Evolutionary conservation across 2,797 vertebrate species (phyloP), one percentile per base, ranked within the genome.

Genomic region (Coluber constrictor): DNA sequence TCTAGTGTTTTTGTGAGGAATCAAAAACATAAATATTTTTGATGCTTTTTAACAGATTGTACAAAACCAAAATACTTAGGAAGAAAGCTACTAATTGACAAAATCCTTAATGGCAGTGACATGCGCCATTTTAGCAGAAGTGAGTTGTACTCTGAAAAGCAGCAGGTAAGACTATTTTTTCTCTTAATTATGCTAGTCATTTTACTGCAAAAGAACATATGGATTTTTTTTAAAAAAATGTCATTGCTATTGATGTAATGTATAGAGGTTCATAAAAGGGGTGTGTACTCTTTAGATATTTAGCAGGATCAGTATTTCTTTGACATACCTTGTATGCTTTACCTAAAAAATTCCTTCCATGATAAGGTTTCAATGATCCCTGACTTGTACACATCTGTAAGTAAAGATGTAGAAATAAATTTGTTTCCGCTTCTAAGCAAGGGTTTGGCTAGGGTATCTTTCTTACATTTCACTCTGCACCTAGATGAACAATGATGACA

Each of bases 61-160:
- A 97, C 94, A 51, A 95, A 95, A 93, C 66, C 94, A 63, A 96
- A 93, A 4, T 97, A 98, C 90, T 93, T 90, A 0, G 95, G 91
- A 93, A 97, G 97, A 25, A 97, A 94, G 94, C 96, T 94, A 0
- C 94, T 97, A n/a, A 94, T 96, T 93, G 93, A 83, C 2, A 15
- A 94, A 87, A 74, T 7, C 1, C 1, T 51, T 1, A 43, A 3
- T 0, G 3, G 59, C 0, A 0, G 3, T 51, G 96, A 55, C 86
- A 93, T 12, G 1, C 90, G 0, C 47, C 5, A 0, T 3, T 25
- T 13, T 25, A 90, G 90, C 25, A 63, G 0, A 16, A 8, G 0
- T 96, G 94, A 16, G 89, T 93, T 15, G 96, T 97, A 54, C 94
- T 97, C 93, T 0, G 92, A 83, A 57, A 93, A 92, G 1, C 86